Percentiles rank a stretch among this genome's conserved stretches.
phyloP scores from a whole-genome alignment of 2,113 vertebrate species.

The Thymallus thymallus region DNA sequence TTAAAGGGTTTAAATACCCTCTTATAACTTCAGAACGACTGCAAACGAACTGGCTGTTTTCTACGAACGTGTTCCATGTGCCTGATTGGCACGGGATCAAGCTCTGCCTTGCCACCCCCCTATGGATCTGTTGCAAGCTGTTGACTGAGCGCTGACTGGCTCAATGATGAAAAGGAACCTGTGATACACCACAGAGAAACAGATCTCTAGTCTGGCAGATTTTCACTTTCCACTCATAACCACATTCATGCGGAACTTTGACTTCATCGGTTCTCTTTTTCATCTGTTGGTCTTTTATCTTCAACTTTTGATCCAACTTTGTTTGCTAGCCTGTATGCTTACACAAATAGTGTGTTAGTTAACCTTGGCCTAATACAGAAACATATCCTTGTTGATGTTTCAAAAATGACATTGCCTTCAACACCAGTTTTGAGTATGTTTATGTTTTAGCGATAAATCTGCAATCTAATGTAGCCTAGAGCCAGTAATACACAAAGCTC shows the following conservation, averaged over 20 bases:
- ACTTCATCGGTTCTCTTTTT: no score
- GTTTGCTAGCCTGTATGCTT: no score
- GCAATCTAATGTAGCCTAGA: slow-evolving; percentile 32
- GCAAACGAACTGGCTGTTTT: slow-evolving; percentile 32
- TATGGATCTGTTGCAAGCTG: slow-evolving; percentile 65
- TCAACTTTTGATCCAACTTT: no score
- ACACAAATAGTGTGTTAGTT: no score
- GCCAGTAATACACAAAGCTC: slow-evolving; percentile 26
- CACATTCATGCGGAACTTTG: not conserved
- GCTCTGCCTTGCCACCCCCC: slow-evolving; percentile 41
- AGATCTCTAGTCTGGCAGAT: slow-evolving; percentile 46
- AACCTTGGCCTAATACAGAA: no score
- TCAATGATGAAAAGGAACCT: slow-evolving; percentile 63
- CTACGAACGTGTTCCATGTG: not conserved
- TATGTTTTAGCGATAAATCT: slow-evolving; percentile 11
- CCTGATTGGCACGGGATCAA: slow-evolving; percentile 12
- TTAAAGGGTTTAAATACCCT: slow-evolving; percentile 64
- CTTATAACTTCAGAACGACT: slow-evolving; percentile 58
- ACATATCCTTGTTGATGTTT: no score
- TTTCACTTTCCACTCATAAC: slow-evolving; percentile 33
- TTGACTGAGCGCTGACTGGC: slow-evolving; percentile 53
- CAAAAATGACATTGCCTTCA: no score
- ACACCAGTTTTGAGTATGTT: not conserved
- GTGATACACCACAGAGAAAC: slow-evolving; percentile 53
- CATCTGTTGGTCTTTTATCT: no score